These are phyloP conservation scores for Muraenolepis orangiensis DNA, from an alignment of 2,797 vertebrate species.

Conservation along the genomic window DNA sequence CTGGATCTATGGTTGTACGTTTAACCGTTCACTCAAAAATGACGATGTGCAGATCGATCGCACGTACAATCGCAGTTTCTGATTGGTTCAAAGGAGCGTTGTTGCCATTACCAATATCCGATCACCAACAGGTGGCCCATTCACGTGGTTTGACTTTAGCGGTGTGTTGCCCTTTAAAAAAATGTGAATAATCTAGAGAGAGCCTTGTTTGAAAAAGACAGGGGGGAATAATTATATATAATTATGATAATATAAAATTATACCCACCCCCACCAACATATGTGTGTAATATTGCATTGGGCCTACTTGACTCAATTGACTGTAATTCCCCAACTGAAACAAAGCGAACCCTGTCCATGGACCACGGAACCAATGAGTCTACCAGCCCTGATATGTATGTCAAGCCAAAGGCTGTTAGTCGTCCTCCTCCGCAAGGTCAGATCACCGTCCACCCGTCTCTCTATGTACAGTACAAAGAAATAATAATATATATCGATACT, in stretches of 20 bases:
- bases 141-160: neutral
- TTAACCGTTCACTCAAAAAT: neutral
- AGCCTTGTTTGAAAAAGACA: neutral
- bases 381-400: conserved; percentile 72
- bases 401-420: conserved; percentile 57
- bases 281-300: conserved; percentile 61
- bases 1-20: neutral
- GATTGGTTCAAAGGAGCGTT: neutral
- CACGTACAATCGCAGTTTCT: neutral
- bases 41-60: too few relatives aligned
- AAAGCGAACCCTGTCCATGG: conserved; percentile 56
- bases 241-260: too few relatives aligned
- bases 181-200: neutral
- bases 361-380: conserved; percentile 47
- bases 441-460: conserved; percentile 60
- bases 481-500: conserved; percentile 73
- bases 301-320: conserved; percentile 39
- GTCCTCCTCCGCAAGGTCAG: conserved; percentile 50
- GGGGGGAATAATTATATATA: neutral
- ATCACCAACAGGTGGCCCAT: neutral
- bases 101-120: neutral
- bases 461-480: conserved; percentile 76
- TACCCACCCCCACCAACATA: conserved; percentile 13
- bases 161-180: neutral
- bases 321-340: conserved; percentile 43